These are phyloP conservation scores for Rousettus madagascariensis DNA, from an alignment of 2,797 vertebrate genomes.

Conservation along the genomic window DNA sequence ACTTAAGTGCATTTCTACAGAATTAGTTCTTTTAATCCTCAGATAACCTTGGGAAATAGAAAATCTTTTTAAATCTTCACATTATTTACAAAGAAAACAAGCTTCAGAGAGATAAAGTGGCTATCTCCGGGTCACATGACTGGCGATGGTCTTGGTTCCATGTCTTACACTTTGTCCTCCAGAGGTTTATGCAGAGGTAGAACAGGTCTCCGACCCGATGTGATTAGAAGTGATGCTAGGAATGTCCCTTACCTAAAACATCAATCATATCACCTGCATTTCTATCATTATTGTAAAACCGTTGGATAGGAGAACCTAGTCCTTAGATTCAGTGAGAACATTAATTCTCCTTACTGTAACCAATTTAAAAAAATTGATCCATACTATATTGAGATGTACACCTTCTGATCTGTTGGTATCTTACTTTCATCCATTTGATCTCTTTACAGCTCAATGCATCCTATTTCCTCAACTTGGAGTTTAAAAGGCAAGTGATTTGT, in stretches of 20 bases:
- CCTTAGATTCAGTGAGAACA: constrained; percentile 9
- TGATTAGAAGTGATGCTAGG: neutral
- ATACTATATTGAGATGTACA: neutral
- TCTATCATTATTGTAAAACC: neutral
- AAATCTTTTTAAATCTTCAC: neutral
- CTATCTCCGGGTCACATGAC: neutral
- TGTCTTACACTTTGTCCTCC: neutral
- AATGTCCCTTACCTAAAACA: neutral
- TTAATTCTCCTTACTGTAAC: constrained; percentile 55
- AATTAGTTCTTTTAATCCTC: neutral
- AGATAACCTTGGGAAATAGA: neutral
- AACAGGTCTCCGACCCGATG: neutral
- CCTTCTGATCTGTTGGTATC: constrained; percentile 45
- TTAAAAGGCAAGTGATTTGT: constrained; percentile 69
- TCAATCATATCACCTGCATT: neutral
- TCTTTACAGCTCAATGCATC: neutral
- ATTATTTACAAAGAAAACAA: neutral
- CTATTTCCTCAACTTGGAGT: constrained; percentile 48
- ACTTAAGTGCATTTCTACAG: neutral
- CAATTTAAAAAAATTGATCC: constrained; percentile 59
- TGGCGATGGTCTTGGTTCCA: neutral
- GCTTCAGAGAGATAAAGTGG: neutral
- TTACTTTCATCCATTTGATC: constrained; percentile 60
- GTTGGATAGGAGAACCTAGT: neutral
- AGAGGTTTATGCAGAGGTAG: neutral